Evolutionary conservation across 1,140 invertebrate species (phyloP).

Genomic region (Pseudoatta argentina): DNA sequence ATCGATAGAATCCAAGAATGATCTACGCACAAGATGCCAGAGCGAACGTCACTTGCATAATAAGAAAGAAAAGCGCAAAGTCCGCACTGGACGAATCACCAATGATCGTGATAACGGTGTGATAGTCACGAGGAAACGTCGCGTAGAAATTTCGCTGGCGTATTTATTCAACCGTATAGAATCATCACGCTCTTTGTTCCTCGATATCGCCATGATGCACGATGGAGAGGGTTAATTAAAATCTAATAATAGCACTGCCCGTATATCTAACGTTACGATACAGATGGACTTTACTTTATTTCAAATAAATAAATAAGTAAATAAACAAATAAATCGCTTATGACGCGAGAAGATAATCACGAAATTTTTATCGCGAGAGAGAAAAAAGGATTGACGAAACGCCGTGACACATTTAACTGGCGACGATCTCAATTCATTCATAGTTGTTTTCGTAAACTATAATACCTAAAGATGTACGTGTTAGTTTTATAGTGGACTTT

Average conservation of each 20-base stretch:
- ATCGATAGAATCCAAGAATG: neutral
- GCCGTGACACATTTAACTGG: neutral
- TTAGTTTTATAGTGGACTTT: neutral
- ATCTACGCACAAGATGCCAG: neutral
- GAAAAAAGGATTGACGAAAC: neutral
- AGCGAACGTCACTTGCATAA: constrained; percentile 65
- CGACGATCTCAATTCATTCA: constrained; percentile 1
- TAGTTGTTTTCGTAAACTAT: neutral
- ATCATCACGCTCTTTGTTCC: constrained; percentile 8
- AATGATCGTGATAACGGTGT: constrained; percentile 14
- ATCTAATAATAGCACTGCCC: neutral
- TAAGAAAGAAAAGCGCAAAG: constrained; percentile 66
- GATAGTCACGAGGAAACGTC: neutral
- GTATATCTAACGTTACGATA: neutral
- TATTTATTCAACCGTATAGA: neutral
- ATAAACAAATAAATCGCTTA: neutral
- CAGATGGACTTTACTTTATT: neutral
- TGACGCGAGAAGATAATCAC: neutral
- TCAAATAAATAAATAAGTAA: neutral
- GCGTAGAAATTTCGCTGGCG: constrained; percentile 5
- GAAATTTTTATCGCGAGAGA: neutral
- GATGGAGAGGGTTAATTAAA: neutral
- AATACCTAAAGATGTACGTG: neutral
- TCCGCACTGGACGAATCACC: constrained; percentile 29
- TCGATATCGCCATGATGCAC: neutral